Conservation (phyloP, 2,797 vertebrate species). For the Molossus alvarezi region DNA sequence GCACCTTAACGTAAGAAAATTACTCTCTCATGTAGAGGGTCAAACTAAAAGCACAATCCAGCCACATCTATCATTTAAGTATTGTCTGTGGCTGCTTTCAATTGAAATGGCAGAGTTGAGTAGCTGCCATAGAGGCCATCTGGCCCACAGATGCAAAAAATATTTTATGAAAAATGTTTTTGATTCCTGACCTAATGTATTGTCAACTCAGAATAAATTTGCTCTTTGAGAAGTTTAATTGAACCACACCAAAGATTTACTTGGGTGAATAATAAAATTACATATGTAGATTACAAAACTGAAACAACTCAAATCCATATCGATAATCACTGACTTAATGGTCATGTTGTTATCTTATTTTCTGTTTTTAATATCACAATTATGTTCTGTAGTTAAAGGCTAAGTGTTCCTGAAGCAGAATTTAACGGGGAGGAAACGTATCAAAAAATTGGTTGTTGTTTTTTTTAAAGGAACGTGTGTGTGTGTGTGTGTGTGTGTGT, state of each 20-base stretch:
- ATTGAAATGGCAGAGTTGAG: neutral
- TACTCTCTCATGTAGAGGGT: neutral
- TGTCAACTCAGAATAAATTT: conserved; percentile 9
- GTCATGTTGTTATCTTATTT: conserved; percentile 45
- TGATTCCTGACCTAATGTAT: conserved; percentile 20
- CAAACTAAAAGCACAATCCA: neutral
- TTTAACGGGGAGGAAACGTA: conserved; percentile 59
- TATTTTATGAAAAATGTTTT: conserved; percentile 55
- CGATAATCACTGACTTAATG: conserved; percentile 44
- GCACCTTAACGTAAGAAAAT: conserved; percentile 68
- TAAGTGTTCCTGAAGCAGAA: conserved; percentile 52
- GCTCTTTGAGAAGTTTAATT: conserved; percentile 54
- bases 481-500: neutral
- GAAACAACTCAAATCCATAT: conserved; percentile 61
- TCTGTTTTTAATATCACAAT: conserved; percentile 62
- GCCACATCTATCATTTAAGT: neutral
- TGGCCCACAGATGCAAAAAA: neutral
- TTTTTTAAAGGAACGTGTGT: conserved; percentile 25
- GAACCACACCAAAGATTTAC: conserved; percentile 51
- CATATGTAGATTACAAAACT: conserved; percentile 30
- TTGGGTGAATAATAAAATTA: conserved; percentile 8
- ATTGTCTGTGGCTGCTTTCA: neutral
- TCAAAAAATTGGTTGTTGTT: neutral
- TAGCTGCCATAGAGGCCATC: neutral
- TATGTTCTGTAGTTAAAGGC: conserved; percentile 35